phyloP scores from a whole-genome alignment of 2,797 vertebrate genomes.

The Alauda arvensis region DNA sequence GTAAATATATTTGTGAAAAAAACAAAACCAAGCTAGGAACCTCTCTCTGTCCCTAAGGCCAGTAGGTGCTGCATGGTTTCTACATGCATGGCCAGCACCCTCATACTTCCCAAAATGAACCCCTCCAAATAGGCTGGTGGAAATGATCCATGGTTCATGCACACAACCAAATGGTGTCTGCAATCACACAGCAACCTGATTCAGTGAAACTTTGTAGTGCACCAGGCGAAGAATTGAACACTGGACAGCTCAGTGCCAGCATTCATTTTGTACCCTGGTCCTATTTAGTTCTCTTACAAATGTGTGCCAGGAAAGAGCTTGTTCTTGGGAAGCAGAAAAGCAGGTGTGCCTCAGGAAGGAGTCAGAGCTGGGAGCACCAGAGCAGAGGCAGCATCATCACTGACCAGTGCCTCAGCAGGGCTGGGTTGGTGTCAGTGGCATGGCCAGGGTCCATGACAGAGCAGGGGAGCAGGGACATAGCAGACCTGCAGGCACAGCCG shows the following conservation, averaged over 20 bases:
- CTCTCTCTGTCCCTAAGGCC: neutral
- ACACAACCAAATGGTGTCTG: neutral
- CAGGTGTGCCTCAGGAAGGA: neutral
- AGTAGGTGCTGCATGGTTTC: neutral
- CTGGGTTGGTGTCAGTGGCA: fast-evolving
- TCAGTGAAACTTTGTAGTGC: neutral
- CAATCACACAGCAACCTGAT: neutral
- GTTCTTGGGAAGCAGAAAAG: neutral
- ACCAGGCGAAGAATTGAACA: neutral
- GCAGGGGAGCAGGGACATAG: neutral
- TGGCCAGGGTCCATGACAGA: neutral
- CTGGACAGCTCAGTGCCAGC: neutral
- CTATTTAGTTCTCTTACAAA: neutral
- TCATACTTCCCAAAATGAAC: neutral
- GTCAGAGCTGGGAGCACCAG: neutral
- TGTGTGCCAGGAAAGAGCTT: neutral
- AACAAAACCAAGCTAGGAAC: neutral
- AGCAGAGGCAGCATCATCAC: neutral
- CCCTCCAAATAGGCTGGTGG: fast-evolving
- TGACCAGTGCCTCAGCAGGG: neutral
- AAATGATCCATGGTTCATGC: neutral
- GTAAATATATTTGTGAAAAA: neutral
- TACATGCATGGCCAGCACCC: neutral
- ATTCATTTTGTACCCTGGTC: neutral
- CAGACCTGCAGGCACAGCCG: neutral